These are phyloP conservation scores for Drosophila paucipuncta DNA, from an alignment of 2,888 invertebrate genomes.

Conservation along the genomic window DNA sequence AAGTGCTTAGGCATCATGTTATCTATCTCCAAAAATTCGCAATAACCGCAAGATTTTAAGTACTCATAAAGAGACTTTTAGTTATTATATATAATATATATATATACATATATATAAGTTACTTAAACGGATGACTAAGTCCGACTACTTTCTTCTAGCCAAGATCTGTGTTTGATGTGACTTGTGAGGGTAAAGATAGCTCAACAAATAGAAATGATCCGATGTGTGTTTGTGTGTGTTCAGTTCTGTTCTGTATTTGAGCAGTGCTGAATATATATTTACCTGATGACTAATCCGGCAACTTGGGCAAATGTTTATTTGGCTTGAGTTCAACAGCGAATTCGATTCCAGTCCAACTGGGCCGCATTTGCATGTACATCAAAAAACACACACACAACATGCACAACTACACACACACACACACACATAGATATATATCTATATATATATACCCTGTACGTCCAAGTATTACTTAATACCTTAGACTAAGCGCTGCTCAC, in stretches of 20 bases:
- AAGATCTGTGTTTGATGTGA: slow-evolving; percentile 13
- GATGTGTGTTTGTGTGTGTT: slow-evolving; percentile 5
- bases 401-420: background rate
- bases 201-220: slow-evolving; percentile 26
- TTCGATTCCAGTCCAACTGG: slow-evolving; percentile 66
- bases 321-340: slow-evolving; percentile 54
- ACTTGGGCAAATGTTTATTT: slow-evolving; percentile 56
- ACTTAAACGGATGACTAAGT: slow-evolving; percentile 13
- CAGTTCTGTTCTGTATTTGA: slow-evolving; percentile 13
- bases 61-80: background rate
- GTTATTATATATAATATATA: background rate
- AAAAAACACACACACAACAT: slow-evolving; percentile 28
- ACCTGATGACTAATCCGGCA: slow-evolving; percentile 51
- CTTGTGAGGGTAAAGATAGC: slow-evolving; percentile 18
- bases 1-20: background rate
- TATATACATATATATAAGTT: background rate
- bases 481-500: slow-evolving; percentile 71
- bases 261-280: slow-evolving; percentile 25
- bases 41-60: background rate
- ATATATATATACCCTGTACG: slow-evolving; percentile 10
- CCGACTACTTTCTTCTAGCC: slow-evolving; percentile 17
- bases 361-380: slow-evolving; percentile 62
- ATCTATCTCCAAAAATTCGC: background rate
- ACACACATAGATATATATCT: slow-evolving; percentile 2
- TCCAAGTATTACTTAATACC: slow-evolving; percentile 75